Evolutionary conservation across 2,888 invertebrate genomes (phyloP), one percentile per base, ranked within the genome.

Genomic region (Pterostichus niger): DNA sequence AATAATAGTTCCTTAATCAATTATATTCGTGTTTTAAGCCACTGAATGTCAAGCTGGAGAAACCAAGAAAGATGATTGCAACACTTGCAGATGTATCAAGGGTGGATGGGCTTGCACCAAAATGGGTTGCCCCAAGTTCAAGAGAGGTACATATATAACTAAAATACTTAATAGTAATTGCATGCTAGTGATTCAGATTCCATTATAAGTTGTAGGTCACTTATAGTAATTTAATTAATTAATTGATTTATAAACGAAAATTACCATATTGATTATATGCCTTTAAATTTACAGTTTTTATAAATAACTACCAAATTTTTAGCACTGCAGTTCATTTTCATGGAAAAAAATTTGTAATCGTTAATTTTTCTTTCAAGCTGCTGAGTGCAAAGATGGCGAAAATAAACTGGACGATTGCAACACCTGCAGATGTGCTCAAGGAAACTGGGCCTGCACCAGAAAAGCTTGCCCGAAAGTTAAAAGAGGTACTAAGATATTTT

Each of bases 381-480:
- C 80, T 17, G 77, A 68, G 64, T 85, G 85, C 49, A n/a, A 24
- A 35, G 44, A 81, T 4, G 85, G 85, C 6, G 44, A 84, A 15
- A 56, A 80, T 0, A 85, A 84, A 75, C 17, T 90, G 40, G 88
- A 88, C 9, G 85, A 85, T 35, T 86, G 86, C 49, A 86, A 86
- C 73, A 83, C 35, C 9, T 87, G 87, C 68, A 71, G 24, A 6
- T 88, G 88, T 73, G 61, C 81, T 1, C 83, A 86, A 54, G 87
- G 87, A 2, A 81, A 54, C 5, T 76, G 84, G 54, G 84, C 84
- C 15, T 88, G 88, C 84, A 87, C 87, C 5, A 40, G 91, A 82
- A 90, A 89, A 85, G 89, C 90, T 24, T 92, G 92, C 84, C 86
- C 90, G 0, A 76, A 15, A 17, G 2, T 13, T 1, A 85, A 84